Evolutionary conservation across 2,888 invertebrate genomes (phyloP).

Genomic region (Diabrotica balteata): DNA sequence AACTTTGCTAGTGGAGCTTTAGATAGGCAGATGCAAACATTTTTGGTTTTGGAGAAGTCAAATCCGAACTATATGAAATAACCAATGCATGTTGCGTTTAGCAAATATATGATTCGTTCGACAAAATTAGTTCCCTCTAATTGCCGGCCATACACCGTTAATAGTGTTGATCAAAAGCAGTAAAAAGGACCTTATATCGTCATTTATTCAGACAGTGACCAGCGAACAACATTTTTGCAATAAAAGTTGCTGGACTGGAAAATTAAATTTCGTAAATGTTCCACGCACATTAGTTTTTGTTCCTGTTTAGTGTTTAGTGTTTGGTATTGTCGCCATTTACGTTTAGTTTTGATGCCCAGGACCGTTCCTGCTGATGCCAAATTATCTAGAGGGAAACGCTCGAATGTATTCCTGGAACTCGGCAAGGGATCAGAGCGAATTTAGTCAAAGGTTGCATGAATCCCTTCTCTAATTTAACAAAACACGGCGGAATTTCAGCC

Average conservation of each 20-base stretch:
- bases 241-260: constrained; percentile 58
- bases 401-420: constrained; percentile 6
- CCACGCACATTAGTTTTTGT: constrained; percentile 60
- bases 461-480: neutral
- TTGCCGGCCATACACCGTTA: constrained; percentile 21
- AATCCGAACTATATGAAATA: too few relatives aligned
- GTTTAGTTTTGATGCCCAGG: constrained; percentile 38
- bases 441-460: neutral
- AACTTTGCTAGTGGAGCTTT: too few relatives aligned
- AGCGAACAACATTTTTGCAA: constrained; percentile 53
- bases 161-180: constrained; percentile 39
- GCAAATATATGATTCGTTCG: constrained; percentile 20
- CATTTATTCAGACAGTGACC: constrained; percentile 51
- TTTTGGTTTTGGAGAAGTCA: too few relatives aligned
- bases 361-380: constrained; percentile 38
- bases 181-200: constrained; percentile 44
- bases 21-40: too few relatives aligned
- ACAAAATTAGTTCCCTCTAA: constrained; percentile 23
- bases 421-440: neutral
- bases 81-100: neutral
- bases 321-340: constrained; percentile 42
- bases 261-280: constrained; percentile 60
- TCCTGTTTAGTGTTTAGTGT: constrained; percentile 47
- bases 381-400: constrained; percentile 33
- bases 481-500: too few relatives aligned